Base-by-base conservation (phyloP, 1,140 invertebrate genomes). In the Diploscapter pachys region DNA sequence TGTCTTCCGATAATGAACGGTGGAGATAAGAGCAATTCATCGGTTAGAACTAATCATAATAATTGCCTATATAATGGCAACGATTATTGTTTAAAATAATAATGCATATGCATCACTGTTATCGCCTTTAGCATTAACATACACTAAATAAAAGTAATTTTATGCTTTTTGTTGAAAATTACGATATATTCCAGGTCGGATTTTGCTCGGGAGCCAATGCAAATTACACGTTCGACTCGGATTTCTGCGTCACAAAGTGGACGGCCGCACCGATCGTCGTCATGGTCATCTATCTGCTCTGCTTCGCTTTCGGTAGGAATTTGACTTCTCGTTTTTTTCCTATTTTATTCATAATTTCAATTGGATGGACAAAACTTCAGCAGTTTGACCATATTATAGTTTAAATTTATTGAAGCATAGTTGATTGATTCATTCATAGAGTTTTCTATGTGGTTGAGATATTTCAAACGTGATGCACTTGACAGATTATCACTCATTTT, bases 241-340 rank as follows among this genome's bases (percentile, higher is more conserved):
- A 49, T 4, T 80, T 65, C 63, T 83, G 81, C 61, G 48, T 76
- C 50, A 84, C 78, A 8, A 76, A 79, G 66, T 85, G 56, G 13
- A 83, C 81, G 4, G 70, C 72, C 5, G 55, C 78, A 4, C 81
- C 81, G 3, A 80, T 83, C 51, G 53, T 83, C 31, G 49, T 83
- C 13, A 83, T 83, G 82, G 80, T 85, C 57, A 11, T 85, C 11
- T 83, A 84, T 66, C 65, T 83, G 49, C 70, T 77, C 53, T 72
- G 57, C 13, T 83, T 83, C 67, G 61, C 82, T 49, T 78, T 80
- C 50, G 81, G 81, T 80, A 13, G 51, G 69, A 63, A n/a, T 69
- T 9, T 54, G 11, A n/a, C 6, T 55, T 11, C 13, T 8, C 63
- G 1, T 2, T 9, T 9, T 65, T 13, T n/a, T n/a, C n/a, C 9